Evolutionary conservation across 2,113 vertebrate species (phyloP).

Genomic region (Zeus faber): DNA sequence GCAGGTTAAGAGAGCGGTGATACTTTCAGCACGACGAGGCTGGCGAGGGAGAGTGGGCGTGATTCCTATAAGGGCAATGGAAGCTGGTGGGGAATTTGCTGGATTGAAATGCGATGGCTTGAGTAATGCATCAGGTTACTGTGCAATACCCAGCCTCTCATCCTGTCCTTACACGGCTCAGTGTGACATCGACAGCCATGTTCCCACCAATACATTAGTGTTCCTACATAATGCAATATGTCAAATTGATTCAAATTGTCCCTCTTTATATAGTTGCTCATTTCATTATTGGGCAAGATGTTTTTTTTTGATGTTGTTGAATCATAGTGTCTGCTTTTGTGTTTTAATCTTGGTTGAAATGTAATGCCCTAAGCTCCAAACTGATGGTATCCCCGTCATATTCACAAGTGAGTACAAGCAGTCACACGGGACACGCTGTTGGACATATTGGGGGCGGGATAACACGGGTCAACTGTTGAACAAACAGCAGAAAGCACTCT

Average conservation of each 20-base stretch:
- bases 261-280: constrained; percentile 33
- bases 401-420: constrained; percentile 45
- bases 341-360: constrained; percentile 61
- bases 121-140: constrained; percentile 70
- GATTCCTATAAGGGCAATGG: constrained; percentile 60
- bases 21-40: constrained; percentile 41
- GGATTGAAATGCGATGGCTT: constrained; percentile 59
- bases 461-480: constrained; percentile 21
- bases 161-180: constrained; percentile 61
- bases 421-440: neutral
- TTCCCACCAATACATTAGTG: constrained; percentile 64
- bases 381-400: constrained; percentile 50
- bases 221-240: constrained; percentile 63
- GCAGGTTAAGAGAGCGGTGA: constrained; percentile 45
- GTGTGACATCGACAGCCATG: constrained; percentile 56
- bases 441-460: constrained; percentile 52
- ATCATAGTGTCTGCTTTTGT: constrained; percentile 49
- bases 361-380: constrained; percentile 60
- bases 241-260: constrained; percentile 66
- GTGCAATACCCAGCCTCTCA: constrained; percentile 67
- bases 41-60: constrained; percentile 24
- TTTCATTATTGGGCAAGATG: constrained; percentile 49
- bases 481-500: constrained; percentile 18
- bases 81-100: constrained; percentile 61
- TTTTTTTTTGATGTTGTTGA: constrained; percentile 12